Base-by-base conservation (phyloP, 2,113 vertebrate genomes). In the Scortum barcoo region DNA sequence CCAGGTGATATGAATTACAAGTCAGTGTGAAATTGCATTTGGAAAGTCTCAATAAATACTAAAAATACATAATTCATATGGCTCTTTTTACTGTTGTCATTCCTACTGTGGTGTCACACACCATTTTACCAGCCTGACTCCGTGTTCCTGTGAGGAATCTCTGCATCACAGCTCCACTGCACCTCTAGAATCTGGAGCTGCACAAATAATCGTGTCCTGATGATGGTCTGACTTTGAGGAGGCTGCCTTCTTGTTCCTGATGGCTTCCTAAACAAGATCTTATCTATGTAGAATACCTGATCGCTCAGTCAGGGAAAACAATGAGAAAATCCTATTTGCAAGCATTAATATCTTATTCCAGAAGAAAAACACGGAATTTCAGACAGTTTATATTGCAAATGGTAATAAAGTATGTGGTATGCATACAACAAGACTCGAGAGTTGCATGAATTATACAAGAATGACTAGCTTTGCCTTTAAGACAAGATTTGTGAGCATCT, bases 21-120 rank as follows among this genome's bases (percentile, higher is more conserved):
- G 58, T 48, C 42, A 24, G 30, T 72, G 80, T 14, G 79, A 86
- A 80, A 86, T 73, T 61, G 65, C 58, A 71, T 68, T 62, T 82
- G 40, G 54, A 62, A 63, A 63, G 65, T 74, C 17, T 53, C 44
- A 69, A 71, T 56, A 24, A 70, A 77, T 53, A 33, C 5, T 53
- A 67, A 53, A 77, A 73, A 56, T 56, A 61, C 24, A 61, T 53
- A 53, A 80, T 69, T 86, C 7, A 57, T 44, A 57, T 54, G 57
- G 8, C 63, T 68, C 24, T 51, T 56, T 57, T 66, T 20, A 6
- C 20, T 51, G 67, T 78, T 76, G 62, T 3, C n/a, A 76, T 63
- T 72, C 76, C 51, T 63, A 8, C 70, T 71, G 70, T 70, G 12
- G n/a, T 20, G 60, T 70, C 65, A 12, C 36, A 76, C 30, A 58